Base-by-base conservation (phyloP, 2,888 invertebrate species). In the Aphodius sticticus region DNA sequence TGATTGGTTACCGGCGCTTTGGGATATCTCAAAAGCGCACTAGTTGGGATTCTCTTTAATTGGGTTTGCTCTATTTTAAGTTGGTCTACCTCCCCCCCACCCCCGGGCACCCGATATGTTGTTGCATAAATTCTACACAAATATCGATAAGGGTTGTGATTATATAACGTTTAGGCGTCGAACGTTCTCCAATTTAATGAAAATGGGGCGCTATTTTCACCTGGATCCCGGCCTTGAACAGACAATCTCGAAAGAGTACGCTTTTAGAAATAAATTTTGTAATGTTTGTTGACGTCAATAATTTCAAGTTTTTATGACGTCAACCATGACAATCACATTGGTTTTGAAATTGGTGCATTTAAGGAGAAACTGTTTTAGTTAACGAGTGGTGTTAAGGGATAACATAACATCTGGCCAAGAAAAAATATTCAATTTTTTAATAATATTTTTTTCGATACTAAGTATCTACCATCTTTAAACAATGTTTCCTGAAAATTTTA, bases 21-120 rank as follows among this genome's bases (percentile, higher is more conserved):
- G 81, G 79, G 82, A 75, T 81, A 81, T 78, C 76, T 81, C 72
- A 79, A 75, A 79, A 76, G 71, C 70, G 79, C 83, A 83, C 76
- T 81, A 26, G 69, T 83, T 77, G 79, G 83, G 82, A 81, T 84
- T 84, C 83, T 76, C 78, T 79, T 80, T 83, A 84, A 83, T 84
- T 84, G 78, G 71, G 81, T 83, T 83, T 81, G 70, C 70, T 79
- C 53, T 53, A 53, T 53, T 53, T 53, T 53, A 53, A 53, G 53
- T 53, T 5, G 7, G 53, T 53, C 53, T 53, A 5, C 53, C 53
- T 53, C 6, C 6, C 53, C 53, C 53, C 26, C 26, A 5, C 53
- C 53, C 53, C 53, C n/a, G n/a, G 53, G 12, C 4, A 53, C 1
- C 53, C 53, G 53, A 53, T 53, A 53, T 53, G 53, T 53, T 53